Base-by-base conservation (phyloP, 2,888 invertebrate species). In the Coenonympha glycerion region DNA sequence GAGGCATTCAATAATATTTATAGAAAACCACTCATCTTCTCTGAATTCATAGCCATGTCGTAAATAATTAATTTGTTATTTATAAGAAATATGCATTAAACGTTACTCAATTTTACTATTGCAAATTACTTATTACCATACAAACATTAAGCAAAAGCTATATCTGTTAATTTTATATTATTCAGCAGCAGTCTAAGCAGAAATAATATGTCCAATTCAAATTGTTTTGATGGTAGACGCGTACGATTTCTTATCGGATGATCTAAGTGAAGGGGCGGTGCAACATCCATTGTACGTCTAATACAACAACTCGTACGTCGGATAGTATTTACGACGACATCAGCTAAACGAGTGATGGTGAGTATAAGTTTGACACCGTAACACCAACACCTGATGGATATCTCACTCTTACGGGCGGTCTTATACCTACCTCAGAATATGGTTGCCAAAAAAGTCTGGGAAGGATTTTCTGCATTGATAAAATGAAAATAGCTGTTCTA, bases 321-420 rank as follows among this genome's bases (percentile, higher is more conserved):
- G 81, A 75, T 74, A 74, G 75, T 77, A 79, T 83, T 83, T 76
- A 83, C 70, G 69, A 83, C 70, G 69, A 69, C 68, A 65, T 63
- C 58, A 60, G 59, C 63, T 58, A 66, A 58, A 62, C 31, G 22
- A 22, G 21, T 62, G 65, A 62, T 65, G 68, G 66, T 55, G 66
- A 62, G 60, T 58, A 63, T 61, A 56, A 22, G 22, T 15, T 67
- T 61, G 78, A 76, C 81, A 79, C 78, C 73, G 34, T 37, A 79
- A 81, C 67, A 76, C 73, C 67, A 64, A 55, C 53, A 59, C 57
- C 56, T 55, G 53, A 60, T 79, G 71, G 56, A 69, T 80, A 81
- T 81, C 79, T 66, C 55, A 42, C 59, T 59, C 62, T 66, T 61
- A 67, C 74, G 80, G 79, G 82, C 78, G 80, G 83, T 22, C n/a